Conservation (phyloP, 2,113 vertebrate genomes). For the Heptranchias perlo region DNA sequence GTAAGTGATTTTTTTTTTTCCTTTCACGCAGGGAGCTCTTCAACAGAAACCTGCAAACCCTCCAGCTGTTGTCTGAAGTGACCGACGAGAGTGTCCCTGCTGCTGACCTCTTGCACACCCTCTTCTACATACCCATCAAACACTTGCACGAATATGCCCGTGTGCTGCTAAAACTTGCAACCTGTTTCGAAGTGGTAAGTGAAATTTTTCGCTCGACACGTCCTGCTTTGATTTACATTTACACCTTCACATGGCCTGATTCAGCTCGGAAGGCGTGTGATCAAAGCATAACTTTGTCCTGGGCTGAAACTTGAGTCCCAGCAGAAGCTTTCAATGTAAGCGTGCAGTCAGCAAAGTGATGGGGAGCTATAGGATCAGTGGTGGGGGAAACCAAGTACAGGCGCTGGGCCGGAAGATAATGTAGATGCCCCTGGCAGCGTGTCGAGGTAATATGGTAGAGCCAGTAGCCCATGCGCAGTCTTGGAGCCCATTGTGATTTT, state of each 20-base stretch:
- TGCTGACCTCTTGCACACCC: slow-evolving; percentile 68
- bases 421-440: background rate
- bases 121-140: slow-evolving; percentile 79
- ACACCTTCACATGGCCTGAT: background rate
- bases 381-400: background rate
- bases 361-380: background rate
- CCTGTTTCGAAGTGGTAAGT: slow-evolving; percentile 90
- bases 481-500: background rate
- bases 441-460: background rate
- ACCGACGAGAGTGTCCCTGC: slow-evolving; percentile 67
- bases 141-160: slow-evolving; percentile 80
- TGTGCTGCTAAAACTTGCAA: slow-evolving; percentile 83
- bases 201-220: background rate
- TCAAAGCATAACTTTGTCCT: background rate
- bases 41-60: slow-evolving; percentile 77
- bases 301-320: no score
- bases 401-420: background rate
- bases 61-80: slow-evolving; percentile 74
- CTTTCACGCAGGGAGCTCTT: slow-evolving; percentile 71
- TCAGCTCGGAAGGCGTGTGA: background rate
- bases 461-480: background rate
- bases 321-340: background rate
- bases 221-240: background rate
- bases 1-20: background rate
- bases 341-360: background rate